Evolutionary conservation across 2,888 invertebrate species (phyloP).

Genomic region (Neoitamus cyanurus): DNA sequence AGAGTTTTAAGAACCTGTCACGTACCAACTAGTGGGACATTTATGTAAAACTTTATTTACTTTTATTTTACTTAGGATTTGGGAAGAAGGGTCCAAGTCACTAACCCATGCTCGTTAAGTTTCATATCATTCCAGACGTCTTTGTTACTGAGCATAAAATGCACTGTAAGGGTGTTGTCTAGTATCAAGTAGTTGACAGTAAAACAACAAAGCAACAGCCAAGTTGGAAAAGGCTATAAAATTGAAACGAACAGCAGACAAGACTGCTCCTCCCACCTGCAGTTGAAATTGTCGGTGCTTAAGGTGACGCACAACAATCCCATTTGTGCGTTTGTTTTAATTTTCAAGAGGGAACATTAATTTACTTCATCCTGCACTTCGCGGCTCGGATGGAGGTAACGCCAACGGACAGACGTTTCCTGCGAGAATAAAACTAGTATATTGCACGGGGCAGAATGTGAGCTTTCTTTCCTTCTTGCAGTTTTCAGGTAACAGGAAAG

Average conservation of each 20-base stretch:
- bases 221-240: background rate
- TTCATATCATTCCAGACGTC: too few relatives aligned
- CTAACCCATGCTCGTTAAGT: too few relatives aligned
- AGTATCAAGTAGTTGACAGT: background rate
- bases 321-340: conserved; percentile 13
- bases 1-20: too few relatives aligned
- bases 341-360: background rate
- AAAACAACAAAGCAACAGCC: background rate
- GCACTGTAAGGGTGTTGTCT: background rate
- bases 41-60: too few relatives aligned
- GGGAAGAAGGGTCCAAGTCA: too few relatives aligned
- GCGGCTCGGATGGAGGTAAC: background rate
- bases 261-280: background rate
- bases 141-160: too few relatives aligned
- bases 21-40: too few relatives aligned
- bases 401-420: background rate
- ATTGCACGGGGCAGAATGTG: background rate
- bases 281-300: background rate
- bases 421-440: conserved; percentile 22
- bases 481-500: conserved; percentile 9
- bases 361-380: background rate
- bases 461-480: background rate
- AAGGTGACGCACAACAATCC: background rate
- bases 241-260: background rate
- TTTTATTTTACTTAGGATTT: too few relatives aligned